phyloP scores from a whole-genome alignment of 2,113 vertebrate species.

The Phodopus roborovskii region DNA sequence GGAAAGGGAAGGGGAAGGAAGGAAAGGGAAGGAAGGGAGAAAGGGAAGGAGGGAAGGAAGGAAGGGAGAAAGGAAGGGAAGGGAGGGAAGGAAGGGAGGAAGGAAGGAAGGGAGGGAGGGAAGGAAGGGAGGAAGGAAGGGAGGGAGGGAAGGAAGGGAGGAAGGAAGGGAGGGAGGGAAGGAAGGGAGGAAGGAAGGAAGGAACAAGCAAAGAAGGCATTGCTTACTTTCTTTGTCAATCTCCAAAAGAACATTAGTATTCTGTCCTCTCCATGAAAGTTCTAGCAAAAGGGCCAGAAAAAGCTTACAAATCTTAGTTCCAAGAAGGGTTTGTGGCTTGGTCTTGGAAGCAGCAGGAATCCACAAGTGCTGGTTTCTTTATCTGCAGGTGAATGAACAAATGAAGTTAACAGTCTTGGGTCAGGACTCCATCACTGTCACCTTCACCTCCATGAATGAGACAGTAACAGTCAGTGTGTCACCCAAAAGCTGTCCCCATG shows the following conservation, averaged over 20 bases:
- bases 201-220: not conserved
- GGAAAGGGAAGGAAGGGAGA: not conserved
- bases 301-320: not conserved
- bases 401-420: slow-evolving; percentile 75
- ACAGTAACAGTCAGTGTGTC: slow-evolving; percentile 62
- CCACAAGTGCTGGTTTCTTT: not conserved
- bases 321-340: not conserved
- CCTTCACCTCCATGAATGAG: slow-evolving; percentile 74
- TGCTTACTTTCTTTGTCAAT: not conserved
- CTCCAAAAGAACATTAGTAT: not conserved
- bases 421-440: slow-evolving; percentile 66
- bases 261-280: not conserved
- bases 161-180: not conserved
- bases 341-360: not conserved
- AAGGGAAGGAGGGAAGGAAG: not conserved
- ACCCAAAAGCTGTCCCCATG: slow-evolving; percentile 66
- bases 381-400: slow-evolving; percentile 80
- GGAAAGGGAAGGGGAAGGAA: not conserved
- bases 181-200: not conserved
- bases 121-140: too few relatives aligned
- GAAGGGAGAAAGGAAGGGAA: not conserved
- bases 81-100: too few relatives aligned
- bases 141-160: too few relatives aligned
- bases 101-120: too few relatives aligned
- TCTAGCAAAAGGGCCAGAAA: not conserved